Base-by-base conservation (phyloP, 2,113 vertebrate species). In the Anguilla japonica region DNA sequence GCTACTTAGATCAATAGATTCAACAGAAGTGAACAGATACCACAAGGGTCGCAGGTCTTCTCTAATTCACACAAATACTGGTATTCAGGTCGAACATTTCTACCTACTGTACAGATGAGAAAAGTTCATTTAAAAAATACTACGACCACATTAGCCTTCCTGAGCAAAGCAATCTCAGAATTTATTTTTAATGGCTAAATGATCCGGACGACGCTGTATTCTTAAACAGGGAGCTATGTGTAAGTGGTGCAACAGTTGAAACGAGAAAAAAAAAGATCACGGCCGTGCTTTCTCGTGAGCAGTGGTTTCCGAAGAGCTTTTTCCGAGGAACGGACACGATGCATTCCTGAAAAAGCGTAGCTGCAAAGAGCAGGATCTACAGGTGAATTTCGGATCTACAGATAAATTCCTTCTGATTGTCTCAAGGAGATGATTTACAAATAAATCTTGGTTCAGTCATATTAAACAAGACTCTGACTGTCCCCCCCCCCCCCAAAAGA, bases 381-480 rank as follows among this genome's bases (percentile, higher is more conserved):
- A 26, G 81, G 34, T 81, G 22, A 41, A 46, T 81, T 81, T 63
- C 16, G 56, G 26, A 60, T 63, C 53, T 40, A 63, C 83, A 20
- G 57, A 60, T 41, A 26, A 84, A 63, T 63, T 40, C 16, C 83
- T 41, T 63, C 53, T 84, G 83, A 84, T 84, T 84, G 83, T 84
- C 83, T 63, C 50, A 67, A 84, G 39, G n/a, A 84, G 83, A 56
- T 67, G 29, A n/a, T 63, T 40, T 14, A 53, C 81, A 50, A 82
- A n/a, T 82, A 43, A 63, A 67, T 63, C 29, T 11, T 40, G 56
- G 34, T 63, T 63, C 83, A 40, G 29, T 84, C 39, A 6, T 34
- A 67, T 26, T 63, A 40, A 84, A 63, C 2, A 16, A 50, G 56
- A 67, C 39, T 18, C 2, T 18, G 13, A 16, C 41, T 50, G 41